These are phyloP conservation scores for Bruchidius siliquastri DNA, from an alignment of 2,888 invertebrate species.

Conservation along the genomic window DNA sequence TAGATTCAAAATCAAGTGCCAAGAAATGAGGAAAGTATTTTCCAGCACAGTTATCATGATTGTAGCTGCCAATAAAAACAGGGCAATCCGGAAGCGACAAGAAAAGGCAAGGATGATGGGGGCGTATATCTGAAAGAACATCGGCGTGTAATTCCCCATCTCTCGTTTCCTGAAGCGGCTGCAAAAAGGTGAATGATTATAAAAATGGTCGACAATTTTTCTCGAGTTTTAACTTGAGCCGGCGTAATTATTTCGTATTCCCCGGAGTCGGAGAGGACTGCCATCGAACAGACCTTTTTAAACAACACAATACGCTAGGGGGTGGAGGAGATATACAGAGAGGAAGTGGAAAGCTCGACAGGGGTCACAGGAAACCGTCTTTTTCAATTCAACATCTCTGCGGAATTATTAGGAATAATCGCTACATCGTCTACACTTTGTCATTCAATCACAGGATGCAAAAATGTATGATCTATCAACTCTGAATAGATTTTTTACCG, in stretches of 20 bases:
- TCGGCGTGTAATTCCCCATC: conserved; percentile 14
- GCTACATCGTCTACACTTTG: too few relatives aligned
- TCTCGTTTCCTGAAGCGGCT: conserved; percentile 7
- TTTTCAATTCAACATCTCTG: background rate
- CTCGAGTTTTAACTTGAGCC: conserved; percentile 46
- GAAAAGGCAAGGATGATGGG: conserved; percentile 4
- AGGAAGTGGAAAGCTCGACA: background rate
- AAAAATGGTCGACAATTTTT: conserved; percentile 47
- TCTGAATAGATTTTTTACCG: too few relatives aligned
- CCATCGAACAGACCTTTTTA: conserved; percentile 12
- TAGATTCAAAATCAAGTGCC: too few relatives aligned
- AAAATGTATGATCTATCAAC: too few relatives aligned
- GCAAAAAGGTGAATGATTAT: conserved; percentile 46
- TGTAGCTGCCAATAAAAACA: background rate
- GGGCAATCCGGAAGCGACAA: conserved; percentile 8
- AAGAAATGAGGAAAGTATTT: too few relatives aligned
- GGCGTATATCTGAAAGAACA: background rate
- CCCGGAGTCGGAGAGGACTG: conserved; percentile 30
- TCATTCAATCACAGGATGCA: too few relatives aligned
- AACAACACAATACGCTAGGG: conserved; percentile 3
- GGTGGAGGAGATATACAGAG: background rate
- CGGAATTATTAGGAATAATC: background rate
- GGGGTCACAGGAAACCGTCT: background rate
- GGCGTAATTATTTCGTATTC: conserved; percentile 45
- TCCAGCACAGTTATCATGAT: too few relatives aligned